Percentiles rank a stretch among this genome's conserved stretches.
Conservation (phyloP, 2,113 vertebrate species). For the Burhinus bistriatus region DNA sequence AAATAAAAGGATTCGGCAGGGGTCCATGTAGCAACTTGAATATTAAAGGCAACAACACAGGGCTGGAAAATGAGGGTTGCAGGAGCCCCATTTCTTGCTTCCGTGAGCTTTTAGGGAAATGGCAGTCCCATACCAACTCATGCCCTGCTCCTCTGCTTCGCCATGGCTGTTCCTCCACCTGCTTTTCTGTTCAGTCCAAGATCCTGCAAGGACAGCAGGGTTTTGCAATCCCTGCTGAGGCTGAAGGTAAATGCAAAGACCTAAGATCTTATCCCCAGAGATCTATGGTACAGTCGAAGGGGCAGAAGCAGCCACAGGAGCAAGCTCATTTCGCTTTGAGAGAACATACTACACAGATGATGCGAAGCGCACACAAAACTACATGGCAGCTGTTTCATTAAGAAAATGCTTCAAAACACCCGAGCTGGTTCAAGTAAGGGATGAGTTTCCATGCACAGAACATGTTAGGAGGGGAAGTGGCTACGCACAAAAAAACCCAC, state of each 20-base stretch:
- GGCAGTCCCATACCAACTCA: rapidly evolving
- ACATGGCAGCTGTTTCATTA: neutral
- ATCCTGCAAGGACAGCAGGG: rapidly evolving
- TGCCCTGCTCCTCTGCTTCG: neutral
- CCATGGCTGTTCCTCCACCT: neutral
- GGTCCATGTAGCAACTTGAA: neutral
- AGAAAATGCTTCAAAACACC: neutral
- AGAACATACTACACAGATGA: neutral
- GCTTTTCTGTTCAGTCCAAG: neutral
- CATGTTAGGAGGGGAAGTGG: neutral
- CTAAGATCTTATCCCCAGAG: neutral
- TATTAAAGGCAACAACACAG: neutral
- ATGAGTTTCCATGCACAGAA: neutral
- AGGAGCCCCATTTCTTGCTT: neutral
- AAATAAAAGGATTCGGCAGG: neutral
- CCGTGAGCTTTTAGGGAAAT: neutral
- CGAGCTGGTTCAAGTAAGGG: neutral
- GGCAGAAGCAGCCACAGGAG: neutral
- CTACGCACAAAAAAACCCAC: neutral
- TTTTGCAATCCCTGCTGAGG: neutral
- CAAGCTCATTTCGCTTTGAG: neutral
- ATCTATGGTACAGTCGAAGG: neutral
- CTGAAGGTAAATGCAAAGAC: neutral
- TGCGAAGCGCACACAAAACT: neutral
- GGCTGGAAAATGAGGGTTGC: neutral